phyloP scores from a whole-genome alignment of 2,888 invertebrate species.

The Brachylomia viminalis region DNA sequence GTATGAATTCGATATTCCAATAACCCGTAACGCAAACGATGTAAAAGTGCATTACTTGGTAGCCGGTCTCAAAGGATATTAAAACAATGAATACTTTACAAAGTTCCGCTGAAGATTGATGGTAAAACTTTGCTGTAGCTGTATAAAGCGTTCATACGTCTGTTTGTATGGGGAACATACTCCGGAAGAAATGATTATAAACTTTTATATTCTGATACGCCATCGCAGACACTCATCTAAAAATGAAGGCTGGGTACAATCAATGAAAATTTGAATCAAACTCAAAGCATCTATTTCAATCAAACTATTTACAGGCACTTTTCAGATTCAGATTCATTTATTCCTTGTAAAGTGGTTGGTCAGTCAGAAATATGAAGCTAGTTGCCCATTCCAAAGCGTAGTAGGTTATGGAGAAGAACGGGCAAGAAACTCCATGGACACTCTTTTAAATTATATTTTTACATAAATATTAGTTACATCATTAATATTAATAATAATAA shows the following conservation, averaged over 20 bases:
- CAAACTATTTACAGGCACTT: too few species aligned
- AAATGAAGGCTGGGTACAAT: too few species aligned
- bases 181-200: conserved; percentile 8
- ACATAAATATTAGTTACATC: too few species aligned
- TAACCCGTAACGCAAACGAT: conserved; percentile 26
- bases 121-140: conserved; percentile 52
- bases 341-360: too few species aligned
- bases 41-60: conserved; percentile 51
- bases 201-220: not conserved
- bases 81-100: conserved; percentile 66
- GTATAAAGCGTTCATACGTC: conserved; percentile 28
- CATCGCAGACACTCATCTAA: not conserved
- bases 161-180: conserved; percentile 24
- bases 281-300: too few species aligned
- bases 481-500: too few species aligned
- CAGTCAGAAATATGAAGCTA: too few species aligned
- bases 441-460: too few species aligned
- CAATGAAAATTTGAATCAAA: not conserved
- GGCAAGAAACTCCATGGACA: too few species aligned
- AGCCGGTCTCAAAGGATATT: conserved; percentile 60
- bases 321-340: too few species aligned
- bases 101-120: conserved; percentile 62
- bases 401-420: too few species aligned
- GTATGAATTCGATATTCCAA: conserved; percentile 13
- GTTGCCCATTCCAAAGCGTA: too few species aligned